Conservation (phyloP, 2,888 invertebrate genomes). For the Drosophila mimica region DNA sequence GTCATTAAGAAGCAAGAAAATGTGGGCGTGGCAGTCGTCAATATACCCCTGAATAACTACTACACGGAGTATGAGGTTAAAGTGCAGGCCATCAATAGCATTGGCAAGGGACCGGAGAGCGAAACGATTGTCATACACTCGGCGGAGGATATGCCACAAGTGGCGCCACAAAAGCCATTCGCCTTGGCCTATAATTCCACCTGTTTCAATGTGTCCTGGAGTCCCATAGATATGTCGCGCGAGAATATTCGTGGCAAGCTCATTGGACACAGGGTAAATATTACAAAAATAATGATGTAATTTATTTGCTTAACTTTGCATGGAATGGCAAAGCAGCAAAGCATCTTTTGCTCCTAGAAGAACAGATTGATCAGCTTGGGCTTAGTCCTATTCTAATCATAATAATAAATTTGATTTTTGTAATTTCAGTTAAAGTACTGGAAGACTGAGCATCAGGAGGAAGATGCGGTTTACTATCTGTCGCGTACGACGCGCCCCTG, state of each 20-base stretch:
- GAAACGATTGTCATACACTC: constrained; percentile 91
- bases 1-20: constrained; percentile 89
- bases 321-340: no score
- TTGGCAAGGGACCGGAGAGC: constrained; percentile 94
- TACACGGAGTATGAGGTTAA: constrained; percentile 94
- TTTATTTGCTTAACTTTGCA: neutral
- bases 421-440: constrained; percentile 92
- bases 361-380: no score
- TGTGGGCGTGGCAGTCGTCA: constrained; percentile 91
- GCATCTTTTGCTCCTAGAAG: no score
- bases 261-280: constrained; percentile 93
- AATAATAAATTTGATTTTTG: neutral
- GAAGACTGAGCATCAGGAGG: constrained; percentile 91
- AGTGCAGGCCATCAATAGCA: constrained; percentile 92
- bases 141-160: constrained; percentile 96
- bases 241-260: constrained; percentile 94
- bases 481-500: constrained; percentile 93
- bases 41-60: constrained; percentile 90
- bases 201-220: constrained; percentile 96
- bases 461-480: constrained; percentile 92
- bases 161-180: constrained; percentile 93
- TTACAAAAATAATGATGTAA: neutral
- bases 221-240: constrained; percentile 92
- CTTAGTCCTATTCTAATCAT: no score
- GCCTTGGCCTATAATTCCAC: constrained; percentile 95